Percentiles rank a stretch among this genome's conserved stretches.
phyloP scores from a whole-genome alignment of 2,888 invertebrate species.

The Nasonovia ribisnigri region DNA sequence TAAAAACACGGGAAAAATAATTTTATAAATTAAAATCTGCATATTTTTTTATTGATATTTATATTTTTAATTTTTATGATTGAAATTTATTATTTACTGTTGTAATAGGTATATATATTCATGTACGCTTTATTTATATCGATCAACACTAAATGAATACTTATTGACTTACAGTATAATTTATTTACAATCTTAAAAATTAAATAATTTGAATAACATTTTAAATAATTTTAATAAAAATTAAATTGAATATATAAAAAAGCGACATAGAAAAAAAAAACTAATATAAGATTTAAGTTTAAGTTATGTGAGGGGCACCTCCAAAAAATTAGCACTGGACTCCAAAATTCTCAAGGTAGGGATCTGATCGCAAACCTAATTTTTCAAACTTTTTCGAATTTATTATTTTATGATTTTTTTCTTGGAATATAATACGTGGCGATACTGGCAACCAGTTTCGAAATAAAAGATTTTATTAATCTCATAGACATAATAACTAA shows the following conservation, averaged over 20 bases:
- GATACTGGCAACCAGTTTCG: not conserved
- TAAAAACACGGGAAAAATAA: not conserved
- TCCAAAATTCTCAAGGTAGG: not conserved
- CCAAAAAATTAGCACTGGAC: not conserved
- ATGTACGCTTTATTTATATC: not conserved
- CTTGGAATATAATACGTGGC: not conserved
- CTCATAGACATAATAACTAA: too few species aligned
- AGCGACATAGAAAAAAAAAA: not conserved
- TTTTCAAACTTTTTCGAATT: not conserved
- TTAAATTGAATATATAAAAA: not conserved
- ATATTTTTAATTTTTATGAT: too few species aligned
- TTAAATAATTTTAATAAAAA: too few species aligned
- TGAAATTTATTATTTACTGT: not conserved
- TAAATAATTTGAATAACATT: too few species aligned
- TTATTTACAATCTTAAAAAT: not conserved
- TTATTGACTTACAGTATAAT: too few species aligned
- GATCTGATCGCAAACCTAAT: not conserved
- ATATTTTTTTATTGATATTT: not conserved
- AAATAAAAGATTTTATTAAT: not conserved
- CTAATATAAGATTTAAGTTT: not conserved
- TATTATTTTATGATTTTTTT: not conserved
- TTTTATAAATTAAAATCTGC: too few species aligned
- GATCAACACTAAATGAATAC: not conserved
- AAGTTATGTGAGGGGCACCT: not conserved
- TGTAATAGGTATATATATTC: not conserved